Base-by-base conservation (phyloP, 2,113 vertebrate genomes). In the Labeo rohita region DNA sequence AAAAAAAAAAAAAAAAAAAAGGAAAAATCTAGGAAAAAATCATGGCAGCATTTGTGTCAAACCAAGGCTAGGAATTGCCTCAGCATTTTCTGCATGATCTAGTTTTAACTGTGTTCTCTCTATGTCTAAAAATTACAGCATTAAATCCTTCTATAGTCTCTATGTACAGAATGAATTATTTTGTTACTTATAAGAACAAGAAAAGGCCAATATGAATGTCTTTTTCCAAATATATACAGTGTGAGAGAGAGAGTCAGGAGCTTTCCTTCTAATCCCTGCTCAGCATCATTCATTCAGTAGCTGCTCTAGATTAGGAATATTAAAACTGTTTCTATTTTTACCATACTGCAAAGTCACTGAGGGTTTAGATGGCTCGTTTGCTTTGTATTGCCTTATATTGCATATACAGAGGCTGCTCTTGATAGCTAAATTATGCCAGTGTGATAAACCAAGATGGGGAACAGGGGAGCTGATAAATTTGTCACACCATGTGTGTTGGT, bases 221-320 rank as follows among this genome's bases (percentile, higher is more conserved):
- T 59, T 59, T 59, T 59, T 59, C 39, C 56, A n/a, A 59, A 59
- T 59, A 59, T n/a, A 59, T 8, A 59, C 18, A 59, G 56, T n/a
- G 8, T 8, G 61, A 70, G 84, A 45, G 49, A 80, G 65, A 34
- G 84, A 86, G 72, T 70, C 34, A 70, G 61, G 52, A 63, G 21
- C 0, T 1, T 59, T 70, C 23, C 61, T 72, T 23, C 82, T 93
- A 90, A 92, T 93, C 90, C 90, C 85, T 88, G 84, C 88, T 82
- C 78, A 91, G 90, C 92, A 93, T 94, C 86, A 94, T 93, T 94
- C 93, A 93, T 95, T 94, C 90, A 95, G 85, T 84, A 91, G 85
- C 76, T 84, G 87, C 89, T 89, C 90, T 86, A 90, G 88, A 93
- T 92, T 87, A 89, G 83, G 84, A 88, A 91, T 90, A 93, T 93